A percentile compares a stretch with the other conserved stretches of the same genome.
Evolutionary conservation across 1,140 invertebrate genomes (phyloP).

Genomic region (Helicoverpa zea): DNA sequence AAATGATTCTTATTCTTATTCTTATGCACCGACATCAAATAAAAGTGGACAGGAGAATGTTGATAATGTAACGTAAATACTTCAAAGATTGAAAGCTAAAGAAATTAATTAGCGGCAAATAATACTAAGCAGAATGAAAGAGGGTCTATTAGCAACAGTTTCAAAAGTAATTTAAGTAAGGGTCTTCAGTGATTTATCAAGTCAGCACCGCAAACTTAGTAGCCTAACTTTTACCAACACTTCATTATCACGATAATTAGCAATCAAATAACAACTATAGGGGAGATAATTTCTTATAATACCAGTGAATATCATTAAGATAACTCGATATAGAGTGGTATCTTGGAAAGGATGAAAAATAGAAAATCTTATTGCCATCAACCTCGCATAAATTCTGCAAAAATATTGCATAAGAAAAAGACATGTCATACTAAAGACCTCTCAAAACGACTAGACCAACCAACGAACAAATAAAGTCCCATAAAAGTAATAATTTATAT

Average conservation of each 20-base stretch:
- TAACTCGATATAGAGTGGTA: too few relatives aligned
- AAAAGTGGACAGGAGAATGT: too few relatives aligned
- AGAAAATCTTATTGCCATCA: too few relatives aligned
- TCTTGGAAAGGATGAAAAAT: too few relatives aligned
- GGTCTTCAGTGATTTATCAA: conserved; percentile 23
- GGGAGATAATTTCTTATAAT: too few relatives aligned
- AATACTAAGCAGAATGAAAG: conserved; percentile 4
- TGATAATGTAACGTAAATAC: not conserved
- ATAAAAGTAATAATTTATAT: not conserved
- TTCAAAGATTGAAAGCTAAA: not conserved
- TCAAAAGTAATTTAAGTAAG: conserved; percentile 26
- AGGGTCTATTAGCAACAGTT: conserved; percentile 29
- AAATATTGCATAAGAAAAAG: too few relatives aligned
- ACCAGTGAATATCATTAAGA: too few relatives aligned
- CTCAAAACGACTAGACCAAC: not conserved
- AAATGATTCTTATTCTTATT: too few relatives aligned
- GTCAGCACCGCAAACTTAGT: not conserved
- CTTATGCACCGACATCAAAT: too few relatives aligned
- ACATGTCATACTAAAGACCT: too few relatives aligned
- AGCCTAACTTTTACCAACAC: not conserved
- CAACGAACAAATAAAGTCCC: not conserved
- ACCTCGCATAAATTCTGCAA: too few relatives aligned
- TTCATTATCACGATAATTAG: not conserved
- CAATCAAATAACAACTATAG: not conserved
- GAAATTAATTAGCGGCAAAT: not conserved